Percentiles rank a stretch among this genome's conserved stretches.
These are phyloP conservation scores for Portevinia maculata DNA, from an alignment of 2,888 invertebrate species.

Conservation along the genomic window DNA sequence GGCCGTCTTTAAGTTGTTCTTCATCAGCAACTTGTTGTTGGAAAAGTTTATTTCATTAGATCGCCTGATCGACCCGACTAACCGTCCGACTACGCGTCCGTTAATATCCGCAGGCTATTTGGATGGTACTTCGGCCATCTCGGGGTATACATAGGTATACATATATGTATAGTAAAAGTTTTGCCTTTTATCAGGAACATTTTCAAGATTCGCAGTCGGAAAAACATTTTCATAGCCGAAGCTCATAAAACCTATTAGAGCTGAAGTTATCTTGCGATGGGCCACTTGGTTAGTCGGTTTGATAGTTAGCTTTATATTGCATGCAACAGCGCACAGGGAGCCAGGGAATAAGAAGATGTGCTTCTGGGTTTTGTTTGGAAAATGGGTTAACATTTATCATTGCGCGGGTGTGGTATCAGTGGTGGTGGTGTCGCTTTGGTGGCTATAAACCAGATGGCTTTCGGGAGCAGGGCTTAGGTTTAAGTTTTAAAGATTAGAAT, in stretches of 20 bases:
- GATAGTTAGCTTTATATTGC: constrained; percentile 37
- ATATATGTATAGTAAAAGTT: constrained; percentile 34
- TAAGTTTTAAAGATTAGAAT: not conserved
- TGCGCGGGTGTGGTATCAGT: not conserved
- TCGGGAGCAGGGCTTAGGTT: not conserved
- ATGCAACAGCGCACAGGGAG: constrained; percentile 41
- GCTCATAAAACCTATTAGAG: constrained; percentile 72
- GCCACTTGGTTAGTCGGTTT: constrained; percentile 28
- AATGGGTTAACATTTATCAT: constrained; percentile 48
- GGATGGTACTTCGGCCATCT: not conserved
- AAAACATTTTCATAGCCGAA: constrained; percentile 61
- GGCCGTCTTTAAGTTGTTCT: constrained; percentile 15
- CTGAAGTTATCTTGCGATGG: constrained; percentile 41
- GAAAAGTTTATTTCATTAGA: constrained; percentile 64
- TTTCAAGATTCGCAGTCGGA: constrained; percentile 70
- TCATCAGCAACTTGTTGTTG: constrained; percentile 67
- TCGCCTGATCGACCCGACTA: constrained; percentile 55
- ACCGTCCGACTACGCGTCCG: constrained; percentile 31
- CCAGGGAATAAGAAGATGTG: not conserved
- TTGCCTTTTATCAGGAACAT: constrained; percentile 65
- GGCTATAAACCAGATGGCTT: not conserved
- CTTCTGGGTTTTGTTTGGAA: constrained; percentile 30
- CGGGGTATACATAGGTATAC: no score
- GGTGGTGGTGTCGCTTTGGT: no score
- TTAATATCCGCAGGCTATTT: constrained; percentile 41